A percentile compares a stretch with the other conserved stretches of the same genome.
Conservation (phyloP, 2,113 vertebrate genomes). For the Chlamydotis undulata region DNA sequence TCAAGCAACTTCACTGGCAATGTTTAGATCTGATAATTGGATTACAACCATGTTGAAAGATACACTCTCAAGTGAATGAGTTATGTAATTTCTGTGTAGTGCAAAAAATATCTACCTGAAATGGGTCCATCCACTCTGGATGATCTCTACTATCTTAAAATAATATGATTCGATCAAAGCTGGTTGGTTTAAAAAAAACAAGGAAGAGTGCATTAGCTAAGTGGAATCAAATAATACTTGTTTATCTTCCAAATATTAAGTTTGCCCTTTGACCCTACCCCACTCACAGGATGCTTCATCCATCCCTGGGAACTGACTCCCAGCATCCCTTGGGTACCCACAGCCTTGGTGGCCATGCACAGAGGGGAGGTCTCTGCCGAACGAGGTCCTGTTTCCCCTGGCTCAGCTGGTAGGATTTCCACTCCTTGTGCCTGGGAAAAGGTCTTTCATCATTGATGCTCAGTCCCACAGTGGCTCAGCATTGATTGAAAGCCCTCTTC, state of each 20-base stretch:
- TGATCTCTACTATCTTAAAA: neutral
- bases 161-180: neutral
- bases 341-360: neutral
- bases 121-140: neutral
- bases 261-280: neutral
- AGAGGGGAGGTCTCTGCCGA: neutral
- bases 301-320: neutral
- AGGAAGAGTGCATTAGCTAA: neutral
- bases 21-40: constrained; percentile 20
- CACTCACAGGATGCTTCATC: neutral
- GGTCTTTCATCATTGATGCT: neutral
- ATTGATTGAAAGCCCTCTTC: neutral
- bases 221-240: neutral
- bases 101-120: neutral
- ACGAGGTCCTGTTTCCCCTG: neutral
- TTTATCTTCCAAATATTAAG: neutral
- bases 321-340: neutral
- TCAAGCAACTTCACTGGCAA: constrained; percentile 19
- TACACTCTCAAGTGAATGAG: neutral
- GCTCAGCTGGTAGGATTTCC: neutral
- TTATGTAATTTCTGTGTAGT: neutral
- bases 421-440: neutral
- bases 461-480: neutral
- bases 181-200: neutral
- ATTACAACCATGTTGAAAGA: constrained; percentile 27